Percentiles rank a stretch among this genome's conserved stretches.
These are phyloP conservation scores for Lasioglossum leucozonium DNA, from an alignment of 2,888 invertebrate species.

Conservation along the genomic window DNA sequence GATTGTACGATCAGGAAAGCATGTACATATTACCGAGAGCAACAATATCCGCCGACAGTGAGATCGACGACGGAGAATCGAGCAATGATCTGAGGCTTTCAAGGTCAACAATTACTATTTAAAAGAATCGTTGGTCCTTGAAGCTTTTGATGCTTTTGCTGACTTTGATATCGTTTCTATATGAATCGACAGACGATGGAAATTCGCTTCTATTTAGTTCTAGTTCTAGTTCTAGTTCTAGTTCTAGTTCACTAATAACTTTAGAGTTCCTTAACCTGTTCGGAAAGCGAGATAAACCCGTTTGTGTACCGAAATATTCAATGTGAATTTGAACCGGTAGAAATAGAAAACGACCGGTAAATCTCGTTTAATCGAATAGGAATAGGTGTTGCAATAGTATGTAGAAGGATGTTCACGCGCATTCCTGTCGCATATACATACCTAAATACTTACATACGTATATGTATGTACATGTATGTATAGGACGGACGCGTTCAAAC, in stretches of 20 bases:
- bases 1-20: constrained; percentile 45
- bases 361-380: not conserved
- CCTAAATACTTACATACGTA: too few relatives aligned
- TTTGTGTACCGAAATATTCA: not conserved
- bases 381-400: not conserved
- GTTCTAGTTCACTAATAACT: not conserved
- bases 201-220: not conserved
- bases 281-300: not conserved
- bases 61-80: constrained; percentile 38
- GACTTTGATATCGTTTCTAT: not conserved
- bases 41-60: constrained; percentile 23
- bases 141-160: not conserved
- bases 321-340: not conserved
- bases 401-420: not conserved
- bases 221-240: too few relatives aligned
- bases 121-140: constrained; percentile 15
- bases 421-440: not conserved
- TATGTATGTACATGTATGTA: not conserved
- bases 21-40: constrained; percentile 11
- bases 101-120: constrained; percentile 42
- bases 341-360: not conserved
- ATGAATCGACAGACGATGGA: not conserved
- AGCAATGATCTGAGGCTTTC: constrained; percentile 43
- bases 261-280: not conserved
- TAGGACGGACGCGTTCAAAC: not conserved